Evolutionary conservation across 2,113 vertebrate species (phyloP).

Genomic region (Etheostoma cragini): DNA sequence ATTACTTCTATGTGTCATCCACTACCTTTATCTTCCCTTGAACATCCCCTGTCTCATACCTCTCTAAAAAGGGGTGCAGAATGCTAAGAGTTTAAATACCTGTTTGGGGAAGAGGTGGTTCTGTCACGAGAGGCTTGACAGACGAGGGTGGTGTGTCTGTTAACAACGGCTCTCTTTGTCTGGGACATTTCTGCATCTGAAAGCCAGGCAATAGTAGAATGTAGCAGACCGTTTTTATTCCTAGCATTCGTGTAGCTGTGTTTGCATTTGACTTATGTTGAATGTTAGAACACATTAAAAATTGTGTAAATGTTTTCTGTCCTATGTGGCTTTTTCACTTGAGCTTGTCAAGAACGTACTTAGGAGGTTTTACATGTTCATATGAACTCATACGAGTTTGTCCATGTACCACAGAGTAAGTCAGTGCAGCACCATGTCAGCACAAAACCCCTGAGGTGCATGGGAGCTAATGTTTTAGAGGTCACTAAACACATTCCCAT

Average conservation of each 20-base stretch:
- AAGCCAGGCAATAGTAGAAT: not conserved
- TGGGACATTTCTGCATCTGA: constrained; percentile 11
- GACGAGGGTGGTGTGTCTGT: not conserved
- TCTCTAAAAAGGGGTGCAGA: no score
- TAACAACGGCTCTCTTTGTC: constrained; percentile 35
- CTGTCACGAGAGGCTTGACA: constrained; percentile 33
- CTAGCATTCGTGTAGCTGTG: not conserved
- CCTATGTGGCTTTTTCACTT: not conserved
- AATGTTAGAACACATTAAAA: not conserved
- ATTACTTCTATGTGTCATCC: no score
- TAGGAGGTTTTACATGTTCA: not conserved
- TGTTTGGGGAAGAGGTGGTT: constrained; percentile 8
- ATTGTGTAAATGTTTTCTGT: not conserved
- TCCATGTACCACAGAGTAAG: no score
- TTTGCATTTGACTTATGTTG: constrained; percentile 8
- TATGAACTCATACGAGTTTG: not conserved
- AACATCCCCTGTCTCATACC: no score
- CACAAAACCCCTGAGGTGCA: not conserved
- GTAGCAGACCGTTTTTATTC: not conserved
- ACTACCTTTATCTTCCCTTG: no score
- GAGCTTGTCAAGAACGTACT: not conserved
- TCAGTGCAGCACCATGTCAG: not conserved
- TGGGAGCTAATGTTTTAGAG: not conserved
- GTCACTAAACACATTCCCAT: not conserved
- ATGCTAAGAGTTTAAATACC: not conserved